A percentile compares a stretch with the other conserved stretches of the same genome.
Conservation (phyloP, 2,888 invertebrate genomes). For the Epiblema foenella region DNA sequence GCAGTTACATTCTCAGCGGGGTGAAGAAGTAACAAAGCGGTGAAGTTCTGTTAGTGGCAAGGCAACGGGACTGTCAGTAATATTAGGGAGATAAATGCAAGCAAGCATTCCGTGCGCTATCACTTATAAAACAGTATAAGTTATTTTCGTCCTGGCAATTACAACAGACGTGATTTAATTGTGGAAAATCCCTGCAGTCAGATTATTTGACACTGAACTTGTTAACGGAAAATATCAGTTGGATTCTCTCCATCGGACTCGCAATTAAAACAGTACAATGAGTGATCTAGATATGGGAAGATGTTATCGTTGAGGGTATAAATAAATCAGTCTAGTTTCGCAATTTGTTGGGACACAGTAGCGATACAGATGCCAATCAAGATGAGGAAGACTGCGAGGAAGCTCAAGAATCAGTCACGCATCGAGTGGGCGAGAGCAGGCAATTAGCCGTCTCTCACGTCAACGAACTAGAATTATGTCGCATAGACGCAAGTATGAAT, state of each 20-base stretch:
- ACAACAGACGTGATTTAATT: slow-evolving; percentile 13
- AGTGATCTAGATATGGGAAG: slow-evolving; percentile 17
- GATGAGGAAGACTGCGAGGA: slow-evolving; percentile 62
- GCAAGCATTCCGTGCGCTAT: slow-evolving; percentile 73
- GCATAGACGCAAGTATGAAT: slow-evolving; percentile 63
- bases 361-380: slow-evolving; percentile 66
- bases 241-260: slow-evolving; percentile 1
- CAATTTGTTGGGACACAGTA: slow-evolving; percentile 50
- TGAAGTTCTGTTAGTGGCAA: slow-evolving; percentile 83
- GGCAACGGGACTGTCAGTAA: slow-evolving; percentile 78
- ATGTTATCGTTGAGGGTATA: slow-evolving; percentile 49
- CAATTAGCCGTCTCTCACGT: slow-evolving; percentile 69
- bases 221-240: slow-evolving; percentile 15
- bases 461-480: slow-evolving; percentile 67
- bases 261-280: slow-evolving; percentile 28
- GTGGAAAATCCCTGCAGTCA: slow-evolving; percentile 15
- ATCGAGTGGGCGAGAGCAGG: slow-evolving; percentile 67
- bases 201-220: slow-evolving; percentile 20
- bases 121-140: slow-evolving; percentile 45
- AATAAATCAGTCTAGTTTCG: slow-evolving; percentile 54
- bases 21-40: slow-evolving; percentile 79
- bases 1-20: slow-evolving; percentile 84
- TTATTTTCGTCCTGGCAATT: slow-evolving; percentile 9
- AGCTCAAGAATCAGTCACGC: slow-evolving; percentile 62
- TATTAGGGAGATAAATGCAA: slow-evolving; percentile 65